Conservation (phyloP, 2,113 vertebrate genomes). For the Octodon degus region DNA sequence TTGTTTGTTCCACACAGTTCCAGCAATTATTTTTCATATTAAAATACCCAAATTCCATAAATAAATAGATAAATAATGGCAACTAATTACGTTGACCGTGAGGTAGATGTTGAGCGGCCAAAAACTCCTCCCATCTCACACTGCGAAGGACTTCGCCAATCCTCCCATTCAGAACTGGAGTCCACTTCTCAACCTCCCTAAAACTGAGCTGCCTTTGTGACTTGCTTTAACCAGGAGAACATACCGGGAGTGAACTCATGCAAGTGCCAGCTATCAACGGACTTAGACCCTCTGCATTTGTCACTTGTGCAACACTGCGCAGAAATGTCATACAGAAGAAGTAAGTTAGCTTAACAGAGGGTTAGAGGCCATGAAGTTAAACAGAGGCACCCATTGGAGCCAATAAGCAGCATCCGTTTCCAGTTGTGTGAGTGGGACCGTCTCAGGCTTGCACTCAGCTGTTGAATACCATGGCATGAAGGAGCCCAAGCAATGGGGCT, state of each 20-base stretch:
- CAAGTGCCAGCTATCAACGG: background rate
- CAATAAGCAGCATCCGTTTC: background rate
- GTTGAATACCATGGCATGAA: background rate
- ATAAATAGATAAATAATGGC: background rate
- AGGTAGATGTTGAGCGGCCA: background rate
- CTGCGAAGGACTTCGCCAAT: background rate
- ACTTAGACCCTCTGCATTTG: background rate
- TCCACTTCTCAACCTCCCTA: background rate
- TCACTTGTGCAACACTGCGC: background rate
- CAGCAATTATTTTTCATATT: background rate
- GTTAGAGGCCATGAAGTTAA: background rate
- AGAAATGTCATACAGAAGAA: background rate
- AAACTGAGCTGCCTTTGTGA: background rate
- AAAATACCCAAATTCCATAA: slow-evolving; percentile 1
- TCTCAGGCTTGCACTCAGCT: background rate
- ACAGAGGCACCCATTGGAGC: background rate
- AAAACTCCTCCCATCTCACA: background rate
- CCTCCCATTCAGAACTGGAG: background rate
- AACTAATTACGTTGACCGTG: background rate
- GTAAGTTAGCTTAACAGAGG: background rate
- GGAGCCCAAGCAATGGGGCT: background rate
- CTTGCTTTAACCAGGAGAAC: background rate
- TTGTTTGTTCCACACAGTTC: background rate
- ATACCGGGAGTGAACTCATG: background rate
- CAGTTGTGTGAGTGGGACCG: background rate